These are phyloP conservation scores for Trisateles emortualis DNA, from an alignment of 2,888 invertebrate species.

Conservation along the genomic window DNA sequence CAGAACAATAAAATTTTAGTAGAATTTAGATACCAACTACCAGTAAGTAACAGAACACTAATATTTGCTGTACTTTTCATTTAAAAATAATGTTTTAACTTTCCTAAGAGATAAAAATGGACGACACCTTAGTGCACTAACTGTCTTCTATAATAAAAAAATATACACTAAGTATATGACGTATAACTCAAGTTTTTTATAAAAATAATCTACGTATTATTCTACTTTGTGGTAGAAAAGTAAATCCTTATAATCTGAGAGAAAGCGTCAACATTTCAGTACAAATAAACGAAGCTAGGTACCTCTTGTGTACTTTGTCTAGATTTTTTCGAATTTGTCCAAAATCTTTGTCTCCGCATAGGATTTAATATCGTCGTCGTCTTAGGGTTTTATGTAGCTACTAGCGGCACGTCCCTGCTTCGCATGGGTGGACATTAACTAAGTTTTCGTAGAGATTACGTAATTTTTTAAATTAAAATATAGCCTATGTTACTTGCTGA, in stretches of 20 bases:
- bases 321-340: conserved; percentile 45
- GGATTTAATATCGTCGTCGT: conserved; percentile 37
- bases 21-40: background rate
- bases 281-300: conserved; percentile 54
- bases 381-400: conserved; percentile 37
- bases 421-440: too few relatives aligned
- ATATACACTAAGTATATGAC: background rate
- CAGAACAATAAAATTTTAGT: background rate
- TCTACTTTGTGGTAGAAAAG: conserved; percentile 43
- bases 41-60: too few relatives aligned
- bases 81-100: background rate
- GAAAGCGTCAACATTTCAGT: conserved; percentile 58
- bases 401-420: too few relatives aligned
- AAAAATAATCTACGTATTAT: conserved; percentile 25
- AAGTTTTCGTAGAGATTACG: too few relatives aligned
- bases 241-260: conserved; percentile 61
- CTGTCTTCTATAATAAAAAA: background rate
- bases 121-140: background rate
- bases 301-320: conserved; percentile 47
- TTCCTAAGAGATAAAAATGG: conserved; percentile 1
- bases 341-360: conserved; percentile 42
- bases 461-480: too few relatives aligned
- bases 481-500: too few relatives aligned
- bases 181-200: conserved; percentile 6
- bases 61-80: background rate